Base-by-base conservation (phyloP, 2,113 vertebrate genomes). In the Columba janthina region DNA sequence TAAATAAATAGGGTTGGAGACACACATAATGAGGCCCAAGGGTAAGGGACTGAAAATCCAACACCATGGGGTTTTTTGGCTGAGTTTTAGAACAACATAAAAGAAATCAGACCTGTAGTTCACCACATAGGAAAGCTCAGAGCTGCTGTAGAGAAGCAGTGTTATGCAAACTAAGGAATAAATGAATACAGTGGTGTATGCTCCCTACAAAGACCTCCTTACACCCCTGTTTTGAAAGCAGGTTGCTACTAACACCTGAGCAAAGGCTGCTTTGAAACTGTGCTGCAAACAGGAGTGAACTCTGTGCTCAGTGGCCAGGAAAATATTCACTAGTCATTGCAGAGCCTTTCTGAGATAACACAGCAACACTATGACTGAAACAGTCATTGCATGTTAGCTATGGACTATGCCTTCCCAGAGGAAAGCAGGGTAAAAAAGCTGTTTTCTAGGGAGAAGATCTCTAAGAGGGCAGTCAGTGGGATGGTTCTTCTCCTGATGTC, bases 1-100 rank as follows among this genome's bases (percentile, higher is more conserved):
- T 96, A 97, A 97, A 96, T 96, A 97, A 96, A 97, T 77, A 90
- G 44, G 40, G 61, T 62, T 94, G 93, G 91, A 96, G 72, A 61
- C 65, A 80, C 54, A 76, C 44, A 88, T 97, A 97, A 97, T 96
- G 95, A 97, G 91, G 54, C 95, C 81, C 95, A 94, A 81, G 86
- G 86, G 95, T 93, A 96, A 80, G 83, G 65, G 80, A 94, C 89
- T 91, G 13, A 74, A 94, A 94, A 92, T 70, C 58, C 88, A 95
- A 40, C 57, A 67, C 89, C 51, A 34, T 89, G 53, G 89, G 44
- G 96, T 92, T 88, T 83, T 93, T 89, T 86, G 86, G 79, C 88
- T 81, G 67, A 61, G 69, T 79, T 90, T 4, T 20, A 29, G 44
- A 80, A 51, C 0, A 17, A 60, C 85, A 67, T 67, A 84, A 92